Conservation (phyloP, 2,797 vertebrate genomes). For the Mionectes olivaceus region DNA sequence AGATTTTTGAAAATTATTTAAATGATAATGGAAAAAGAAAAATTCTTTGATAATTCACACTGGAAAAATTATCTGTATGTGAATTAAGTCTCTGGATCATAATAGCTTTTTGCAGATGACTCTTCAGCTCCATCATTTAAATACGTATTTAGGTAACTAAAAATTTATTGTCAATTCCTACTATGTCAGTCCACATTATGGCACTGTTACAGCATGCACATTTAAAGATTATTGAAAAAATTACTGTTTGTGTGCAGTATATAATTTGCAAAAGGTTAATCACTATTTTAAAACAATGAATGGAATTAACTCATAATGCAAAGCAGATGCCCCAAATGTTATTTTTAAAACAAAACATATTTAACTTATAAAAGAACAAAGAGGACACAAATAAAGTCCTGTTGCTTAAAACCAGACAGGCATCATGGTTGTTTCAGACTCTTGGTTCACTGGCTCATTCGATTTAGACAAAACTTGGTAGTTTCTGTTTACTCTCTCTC, state of each 20-base stretch:
- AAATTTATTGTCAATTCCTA: conserved; percentile 68
- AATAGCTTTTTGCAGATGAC: conserved; percentile 60
- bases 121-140: conserved; percentile 47
- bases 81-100: conserved; percentile 45
- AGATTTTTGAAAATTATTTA: conserved; percentile 33
- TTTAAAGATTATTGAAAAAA: conserved; percentile 66
- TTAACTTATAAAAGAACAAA: conserved; percentile 58
- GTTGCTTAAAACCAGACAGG: conserved; percentile 24
- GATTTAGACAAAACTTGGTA: conserved; percentile 7
- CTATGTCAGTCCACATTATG: conserved; percentile 61
- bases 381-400: not conserved
- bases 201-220: conserved; percentile 53
- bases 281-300: conserved; percentile 65
- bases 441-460: not conserved
- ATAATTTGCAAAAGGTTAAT: conserved; percentile 65
- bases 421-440: not conserved
- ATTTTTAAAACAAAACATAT: conserved; percentile 63
- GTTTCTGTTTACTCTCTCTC: conserved; percentile 14
- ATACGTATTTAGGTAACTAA: conserved; percentile 56
- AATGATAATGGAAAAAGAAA: not conserved
- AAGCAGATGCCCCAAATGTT: conserved; percentile 48
- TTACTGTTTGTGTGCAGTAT: conserved; percentile 43
- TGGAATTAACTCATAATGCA: conserved; percentile 58
- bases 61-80: conserved; percentile 47
- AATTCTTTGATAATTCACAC: not conserved